Evolutionary conservation across 1,140 invertebrate genomes (phyloP).

Genomic region (Euura saliciscinereae): DNA sequence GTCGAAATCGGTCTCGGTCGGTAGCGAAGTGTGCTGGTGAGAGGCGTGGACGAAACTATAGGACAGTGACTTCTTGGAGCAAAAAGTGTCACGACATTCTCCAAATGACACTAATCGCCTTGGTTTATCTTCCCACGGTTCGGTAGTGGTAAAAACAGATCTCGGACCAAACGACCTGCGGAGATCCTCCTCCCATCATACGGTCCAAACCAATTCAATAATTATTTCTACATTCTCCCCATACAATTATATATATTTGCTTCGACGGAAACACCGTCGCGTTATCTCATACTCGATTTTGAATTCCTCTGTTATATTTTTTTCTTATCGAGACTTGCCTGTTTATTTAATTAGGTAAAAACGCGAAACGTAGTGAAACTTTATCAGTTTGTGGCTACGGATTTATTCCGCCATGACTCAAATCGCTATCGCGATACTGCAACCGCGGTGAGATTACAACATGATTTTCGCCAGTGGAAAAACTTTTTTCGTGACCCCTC

Average conservation of each 20-base stretch:
- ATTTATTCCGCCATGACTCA: no score
- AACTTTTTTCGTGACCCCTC: no score
- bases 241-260: constrained; percentile 27
- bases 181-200: constrained; percentile 15
- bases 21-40: no score
- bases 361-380: no score
- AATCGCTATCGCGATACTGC: no score
- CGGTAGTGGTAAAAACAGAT: constrained; percentile 42
- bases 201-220: constrained; percentile 48
- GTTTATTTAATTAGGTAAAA: no score
- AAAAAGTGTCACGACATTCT: constrained; percentile 52
- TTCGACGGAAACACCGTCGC: background rate
- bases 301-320: no score
- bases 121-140: constrained; percentile 60
- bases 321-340: no score
- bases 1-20: no score
- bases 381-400: no score
- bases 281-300: background rate
- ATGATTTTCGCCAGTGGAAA: no score
- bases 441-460: no score
- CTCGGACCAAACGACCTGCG: constrained; percentile 28
- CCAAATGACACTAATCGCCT: constrained; percentile 60
- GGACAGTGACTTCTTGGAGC: constrained; percentile 4
- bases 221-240: constrained; percentile 55
- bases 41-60: background rate